Percentiles rank a stretch among this genome's conserved stretches.
These are phyloP conservation scores for Drosophila mulleri DNA, from an alignment of 2,888 invertebrate species.

Conservation along the genomic window DNA sequence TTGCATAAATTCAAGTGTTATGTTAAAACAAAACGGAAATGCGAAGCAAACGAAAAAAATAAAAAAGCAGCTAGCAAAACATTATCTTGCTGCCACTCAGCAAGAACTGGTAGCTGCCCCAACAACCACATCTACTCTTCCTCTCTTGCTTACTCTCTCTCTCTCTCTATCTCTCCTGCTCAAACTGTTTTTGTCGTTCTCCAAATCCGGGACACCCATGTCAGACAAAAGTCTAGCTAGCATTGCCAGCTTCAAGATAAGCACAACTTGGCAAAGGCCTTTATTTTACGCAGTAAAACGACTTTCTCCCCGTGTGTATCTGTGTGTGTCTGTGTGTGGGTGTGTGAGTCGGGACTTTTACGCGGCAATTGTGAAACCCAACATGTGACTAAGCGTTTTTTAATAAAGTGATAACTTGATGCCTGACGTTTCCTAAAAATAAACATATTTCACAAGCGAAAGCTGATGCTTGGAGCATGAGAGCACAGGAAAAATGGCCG, in stretches of 20 bases:
- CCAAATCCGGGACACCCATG: conserved; percentile 50
- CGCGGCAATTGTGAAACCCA: conserved; percentile 33
- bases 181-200: conserved; percentile 8
- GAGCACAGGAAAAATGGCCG: conserved; percentile 31
- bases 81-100: conserved; percentile 47
- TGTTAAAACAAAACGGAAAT: conserved; percentile 81
- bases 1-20: conserved; percentile 82
- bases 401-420: conserved; percentile 80
- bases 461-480: neutral
- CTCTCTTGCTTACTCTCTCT: neutral
- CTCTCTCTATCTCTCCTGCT: neutral
- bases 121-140: neutral
- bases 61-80: conserved; percentile 31
- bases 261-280: conserved; percentile 69
- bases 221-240: conserved; percentile 51
- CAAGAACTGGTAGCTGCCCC: conserved; percentile 1
- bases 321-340: conserved; percentile 1
- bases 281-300: conserved; percentile 60
- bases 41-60: conserved; percentile 53
- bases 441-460: conserved; percentile 51
- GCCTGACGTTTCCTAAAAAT: conserved; percentile 74
- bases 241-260: conserved; percentile 67
- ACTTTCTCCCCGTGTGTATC: conserved; percentile 5
- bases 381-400: conserved; percentile 76
- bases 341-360: conserved; percentile 41